Evolutionary conservation across 2,888 invertebrate species (phyloP).

Genomic region (Pseudococcus jackbeardsleyi): DNA sequence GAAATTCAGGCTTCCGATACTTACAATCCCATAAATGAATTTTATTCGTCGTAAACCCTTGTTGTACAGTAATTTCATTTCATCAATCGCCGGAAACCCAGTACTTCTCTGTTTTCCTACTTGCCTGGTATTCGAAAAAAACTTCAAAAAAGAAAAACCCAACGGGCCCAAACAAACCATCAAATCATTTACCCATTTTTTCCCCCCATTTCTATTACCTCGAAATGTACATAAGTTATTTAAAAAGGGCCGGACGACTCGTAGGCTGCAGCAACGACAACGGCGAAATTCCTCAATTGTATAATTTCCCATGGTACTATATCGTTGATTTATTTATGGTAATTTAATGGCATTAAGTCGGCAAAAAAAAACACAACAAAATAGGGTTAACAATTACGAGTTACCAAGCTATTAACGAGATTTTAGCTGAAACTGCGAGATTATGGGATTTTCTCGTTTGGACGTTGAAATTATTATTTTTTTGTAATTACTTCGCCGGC

Average conservation of each 20-base stretch:
- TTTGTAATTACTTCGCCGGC: not conserved
- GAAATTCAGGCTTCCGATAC: too few relatives aligned
- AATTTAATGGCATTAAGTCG: not conserved
- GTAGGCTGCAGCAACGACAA: not conserved
- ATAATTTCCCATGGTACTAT: conserved; percentile 14
- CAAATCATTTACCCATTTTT: not conserved
- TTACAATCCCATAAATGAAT: too few relatives aligned
- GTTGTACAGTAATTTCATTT: too few relatives aligned
- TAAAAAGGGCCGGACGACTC: not conserved
- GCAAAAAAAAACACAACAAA: not conserved
- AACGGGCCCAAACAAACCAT: not conserved
- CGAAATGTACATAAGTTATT: not conserved
- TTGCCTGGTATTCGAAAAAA: too few relatives aligned
- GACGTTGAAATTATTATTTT: conserved; percentile 11
- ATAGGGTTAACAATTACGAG: conserved; percentile 22
- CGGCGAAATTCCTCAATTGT: not conserved
- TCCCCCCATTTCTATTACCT: not conserved
- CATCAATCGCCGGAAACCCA: too few relatives aligned
- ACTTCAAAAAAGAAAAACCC: not conserved
- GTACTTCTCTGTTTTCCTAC: too few relatives aligned
- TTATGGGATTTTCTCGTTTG: conserved; percentile 23
- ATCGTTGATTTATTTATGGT: conserved; percentile 22
- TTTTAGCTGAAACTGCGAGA: conserved; percentile 26
- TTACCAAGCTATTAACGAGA: conserved; percentile 32
- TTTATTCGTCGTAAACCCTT: too few relatives aligned